Evolutionary conservation across 2,797 vertebrate genomes (phyloP).

Genomic region (Pseudocheirus occidentalis): DNA sequence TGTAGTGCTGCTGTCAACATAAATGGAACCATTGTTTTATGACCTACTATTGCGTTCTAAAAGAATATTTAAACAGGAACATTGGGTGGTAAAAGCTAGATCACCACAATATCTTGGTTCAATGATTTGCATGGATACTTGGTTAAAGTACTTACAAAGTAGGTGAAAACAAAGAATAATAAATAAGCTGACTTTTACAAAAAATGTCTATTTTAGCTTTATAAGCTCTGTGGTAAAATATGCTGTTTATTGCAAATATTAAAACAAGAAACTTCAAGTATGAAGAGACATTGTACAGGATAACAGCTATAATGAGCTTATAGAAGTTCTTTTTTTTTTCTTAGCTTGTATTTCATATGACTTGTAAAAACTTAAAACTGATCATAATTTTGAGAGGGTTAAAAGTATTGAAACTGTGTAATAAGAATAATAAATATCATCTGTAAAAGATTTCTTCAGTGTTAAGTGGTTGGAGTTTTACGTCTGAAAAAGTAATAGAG

Average conservation of each 20-base stretch:
- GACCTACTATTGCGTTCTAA: not conserved
- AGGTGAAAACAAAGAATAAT: constrained; percentile 45
- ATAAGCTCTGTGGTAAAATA: not conserved
- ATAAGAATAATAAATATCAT: constrained; percentile 40
- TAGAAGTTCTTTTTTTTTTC: not conserved
- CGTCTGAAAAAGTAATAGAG: constrained; percentile 10
- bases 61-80: constrained; percentile 9
- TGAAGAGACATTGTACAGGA: not conserved
- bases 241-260: constrained; percentile 14
- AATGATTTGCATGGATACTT: not conserved
- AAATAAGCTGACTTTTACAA: constrained; percentile 12
- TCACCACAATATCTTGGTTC: not conserved
- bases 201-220: constrained; percentile 28
- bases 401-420: not conserved
- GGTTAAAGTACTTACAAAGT: not conserved
- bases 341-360: not conserved
- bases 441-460: not conserved
- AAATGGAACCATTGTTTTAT: constrained; percentile 55
- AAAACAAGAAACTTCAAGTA: not conserved
- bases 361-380: constrained; percentile 12
- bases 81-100: not conserved
- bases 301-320: constrained; percentile 10
- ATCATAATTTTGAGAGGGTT: not conserved
- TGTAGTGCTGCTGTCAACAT: constrained; percentile 81
- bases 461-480: not conserved